Percentiles rank a stretch among this genome's conserved stretches.
These are phyloP conservation scores for Sebastes taczanowskii DNA, from an alignment of 2,797 vertebrate species.

Conservation along the genomic window DNA sequence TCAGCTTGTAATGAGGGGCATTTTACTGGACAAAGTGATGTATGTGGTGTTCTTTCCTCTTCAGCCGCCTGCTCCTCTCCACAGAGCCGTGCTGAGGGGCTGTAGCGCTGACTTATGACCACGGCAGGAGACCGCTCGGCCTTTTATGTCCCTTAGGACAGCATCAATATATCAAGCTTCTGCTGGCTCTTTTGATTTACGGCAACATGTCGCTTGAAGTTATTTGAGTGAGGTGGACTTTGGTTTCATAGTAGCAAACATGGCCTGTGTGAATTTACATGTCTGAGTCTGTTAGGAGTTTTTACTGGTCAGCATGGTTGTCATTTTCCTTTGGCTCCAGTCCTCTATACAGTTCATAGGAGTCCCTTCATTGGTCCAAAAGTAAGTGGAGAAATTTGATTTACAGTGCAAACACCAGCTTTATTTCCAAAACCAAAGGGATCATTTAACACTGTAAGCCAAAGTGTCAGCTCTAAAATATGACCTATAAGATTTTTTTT, in stretches of 20 bases:
- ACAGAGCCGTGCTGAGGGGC: conserved; percentile 76
- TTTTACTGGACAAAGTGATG: conserved; percentile 55
- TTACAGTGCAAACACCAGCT: conserved; percentile 42
- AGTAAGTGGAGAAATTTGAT: conserved; percentile 49
- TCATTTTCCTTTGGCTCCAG: conserved; percentile 37
- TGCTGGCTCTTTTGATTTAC: conserved; percentile 49
- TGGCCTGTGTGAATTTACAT: conserved; percentile 36
- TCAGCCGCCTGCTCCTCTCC: conserved; percentile 80
- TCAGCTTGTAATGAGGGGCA: conserved; percentile 31
- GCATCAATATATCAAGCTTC: conserved; percentile 50
- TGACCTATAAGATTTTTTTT: conserved; percentile 89
- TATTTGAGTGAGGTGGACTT: conserved; percentile 42
- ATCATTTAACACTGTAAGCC: conserved; percentile 64
- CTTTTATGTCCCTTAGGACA: conserved; percentile 69
- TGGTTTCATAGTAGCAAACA: conserved; percentile 34
- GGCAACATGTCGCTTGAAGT: conserved; percentile 19
- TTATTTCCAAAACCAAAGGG: conserved; percentile 55
- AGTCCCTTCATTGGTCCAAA: conserved; percentile 41
- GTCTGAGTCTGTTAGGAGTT: conserved; percentile 14
- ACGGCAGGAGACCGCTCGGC: conserved; percentile 83
- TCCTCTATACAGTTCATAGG: conserved; percentile 15
- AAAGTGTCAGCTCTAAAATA: conserved; percentile 79
- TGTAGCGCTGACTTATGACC: conserved; percentile 83
- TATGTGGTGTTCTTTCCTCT: conserved; percentile 47
- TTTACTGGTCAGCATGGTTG: conserved; percentile 24